Percentiles rank a stretch among this genome's conserved stretches.
Evolutionary conservation across 1,140 invertebrate genomes (phyloP).

Genomic region (Meloidogyne chitwoodi): DNA sequence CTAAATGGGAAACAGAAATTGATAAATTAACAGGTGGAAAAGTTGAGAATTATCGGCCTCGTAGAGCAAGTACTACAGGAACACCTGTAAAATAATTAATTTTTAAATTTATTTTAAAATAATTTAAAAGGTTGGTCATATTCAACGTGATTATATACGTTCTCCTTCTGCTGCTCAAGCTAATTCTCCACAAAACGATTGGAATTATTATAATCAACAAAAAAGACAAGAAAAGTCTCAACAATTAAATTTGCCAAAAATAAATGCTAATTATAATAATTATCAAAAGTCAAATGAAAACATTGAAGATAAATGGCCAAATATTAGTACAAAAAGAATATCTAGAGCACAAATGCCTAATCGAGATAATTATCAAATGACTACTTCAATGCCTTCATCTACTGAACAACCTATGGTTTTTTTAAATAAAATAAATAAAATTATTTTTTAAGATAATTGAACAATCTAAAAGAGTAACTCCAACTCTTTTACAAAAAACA

Average conservation of each 20-base stretch:
- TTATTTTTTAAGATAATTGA: conserved; percentile 35
- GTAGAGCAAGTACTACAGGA: conserved; percentile 7
- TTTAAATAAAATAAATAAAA: not conserved
- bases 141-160: conserved; percentile 11
- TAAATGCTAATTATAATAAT: not conserved
- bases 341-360: conserved; percentile 7
- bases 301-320: not conserved
- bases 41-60: conserved; percentile 13
- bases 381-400: conserved; percentile 2
- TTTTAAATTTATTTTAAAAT: not conserved
- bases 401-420: not conserved
- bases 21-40: conserved; percentile 37
- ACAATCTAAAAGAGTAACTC: conserved; percentile 43
- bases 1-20: conserved; percentile 58
- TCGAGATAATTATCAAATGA: not conserved
- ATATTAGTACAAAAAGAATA: not conserved
- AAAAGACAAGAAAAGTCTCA: not conserved
- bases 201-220: not conserved
- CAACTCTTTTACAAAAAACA: conserved; percentile 16
- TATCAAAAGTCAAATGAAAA: not conserved
- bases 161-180: conserved; percentile 13
- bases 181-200: conserved; percentile 4
- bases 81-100: conserved; percentile 13
- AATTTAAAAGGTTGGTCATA: not conserved
- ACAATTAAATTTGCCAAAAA: not conserved